These are phyloP conservation scores for Scolopax mira DNA, from an alignment of 2,113 vertebrate genomes.

Conservation along the genomic window DNA sequence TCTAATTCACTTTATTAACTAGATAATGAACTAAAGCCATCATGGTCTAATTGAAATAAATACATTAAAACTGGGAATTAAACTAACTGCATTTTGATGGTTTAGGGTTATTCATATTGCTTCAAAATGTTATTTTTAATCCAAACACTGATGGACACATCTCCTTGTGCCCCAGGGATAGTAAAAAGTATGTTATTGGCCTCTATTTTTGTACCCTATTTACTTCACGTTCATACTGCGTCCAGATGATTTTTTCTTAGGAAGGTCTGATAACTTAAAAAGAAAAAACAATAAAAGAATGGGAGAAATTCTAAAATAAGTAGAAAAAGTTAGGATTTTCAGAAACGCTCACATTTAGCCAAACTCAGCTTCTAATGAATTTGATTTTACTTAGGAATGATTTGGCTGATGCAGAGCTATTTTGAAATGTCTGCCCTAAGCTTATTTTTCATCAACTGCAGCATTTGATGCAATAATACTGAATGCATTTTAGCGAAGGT, in stretches of 20 bases:
- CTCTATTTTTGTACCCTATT: slow-evolving; percentile 45
- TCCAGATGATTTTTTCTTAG: not conserved
- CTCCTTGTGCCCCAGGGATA: slow-evolving; percentile 14
- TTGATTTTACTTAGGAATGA: not conserved
- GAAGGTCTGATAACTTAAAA: not conserved
- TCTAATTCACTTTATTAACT: slow-evolving; percentile 49
- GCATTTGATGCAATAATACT: not conserved
- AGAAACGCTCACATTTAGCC: not conserved
- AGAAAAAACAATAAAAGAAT: not conserved
- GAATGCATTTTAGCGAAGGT: not conserved
- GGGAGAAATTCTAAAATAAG: not conserved
- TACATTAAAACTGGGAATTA: slow-evolving; percentile 17
- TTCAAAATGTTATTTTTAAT: slow-evolving; percentile 42
- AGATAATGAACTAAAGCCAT: slow-evolving; percentile 44
- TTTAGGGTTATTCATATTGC: slow-evolving; percentile 11
- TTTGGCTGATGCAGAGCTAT: not conserved
- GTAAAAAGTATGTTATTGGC: not conserved
- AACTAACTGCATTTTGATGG: slow-evolving; percentile 45
- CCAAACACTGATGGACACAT: slow-evolving; percentile 1
- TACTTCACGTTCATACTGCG: not conserved
- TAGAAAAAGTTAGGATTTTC: not conserved
- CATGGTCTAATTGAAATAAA: slow-evolving; percentile 27
- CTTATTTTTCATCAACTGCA: not conserved
- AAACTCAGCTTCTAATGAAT: not conserved
- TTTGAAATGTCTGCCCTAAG: not conserved